These are phyloP conservation scores for Onychostruthus taczanowskii DNA, from an alignment of 2,113 vertebrate species.

Conservation along the genomic window DNA sequence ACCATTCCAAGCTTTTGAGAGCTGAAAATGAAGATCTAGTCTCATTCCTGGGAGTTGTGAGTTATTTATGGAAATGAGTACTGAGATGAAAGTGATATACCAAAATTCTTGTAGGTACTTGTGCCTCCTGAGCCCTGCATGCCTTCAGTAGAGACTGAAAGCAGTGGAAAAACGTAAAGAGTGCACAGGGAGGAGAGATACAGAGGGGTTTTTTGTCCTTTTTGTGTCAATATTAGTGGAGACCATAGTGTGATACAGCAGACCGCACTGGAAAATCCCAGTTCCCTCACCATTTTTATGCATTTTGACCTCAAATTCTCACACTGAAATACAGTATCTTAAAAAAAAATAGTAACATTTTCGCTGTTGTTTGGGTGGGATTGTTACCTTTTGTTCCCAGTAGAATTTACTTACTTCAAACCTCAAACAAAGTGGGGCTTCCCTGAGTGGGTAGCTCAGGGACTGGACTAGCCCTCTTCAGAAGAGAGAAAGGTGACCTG, in stretches of 20 bases:
- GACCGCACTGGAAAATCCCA: neutral
- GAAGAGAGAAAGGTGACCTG: neutral
- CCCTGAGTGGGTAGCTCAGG: neutral
- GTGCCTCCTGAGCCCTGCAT: neutral
- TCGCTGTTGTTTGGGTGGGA: neutral
- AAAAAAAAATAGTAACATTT: neutral
- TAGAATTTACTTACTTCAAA: neutral
- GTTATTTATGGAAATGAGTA: slow-evolving; percentile 25
- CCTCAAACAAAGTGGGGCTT: accelerated
- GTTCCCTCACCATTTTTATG: neutral
- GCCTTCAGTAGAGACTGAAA: neutral
- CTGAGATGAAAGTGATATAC: neutral
- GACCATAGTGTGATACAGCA: neutral
- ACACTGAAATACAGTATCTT: neutral
- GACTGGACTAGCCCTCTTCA: neutral
- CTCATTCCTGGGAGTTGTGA: slow-evolving; percentile 11
- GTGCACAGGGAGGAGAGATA: neutral
- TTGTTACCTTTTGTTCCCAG: neutral
- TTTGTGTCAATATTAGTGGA: neutral
- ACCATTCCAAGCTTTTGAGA: slow-evolving; percentile 11
- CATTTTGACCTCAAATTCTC: neutral
- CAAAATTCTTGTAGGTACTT: slow-evolving; percentile 27
- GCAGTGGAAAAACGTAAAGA: neutral
- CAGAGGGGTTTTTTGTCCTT: neutral
- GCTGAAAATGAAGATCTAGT: neutral